Conservation (phyloP, 2,888 invertebrate species). For the Oxyscelio sp. region DNA sequence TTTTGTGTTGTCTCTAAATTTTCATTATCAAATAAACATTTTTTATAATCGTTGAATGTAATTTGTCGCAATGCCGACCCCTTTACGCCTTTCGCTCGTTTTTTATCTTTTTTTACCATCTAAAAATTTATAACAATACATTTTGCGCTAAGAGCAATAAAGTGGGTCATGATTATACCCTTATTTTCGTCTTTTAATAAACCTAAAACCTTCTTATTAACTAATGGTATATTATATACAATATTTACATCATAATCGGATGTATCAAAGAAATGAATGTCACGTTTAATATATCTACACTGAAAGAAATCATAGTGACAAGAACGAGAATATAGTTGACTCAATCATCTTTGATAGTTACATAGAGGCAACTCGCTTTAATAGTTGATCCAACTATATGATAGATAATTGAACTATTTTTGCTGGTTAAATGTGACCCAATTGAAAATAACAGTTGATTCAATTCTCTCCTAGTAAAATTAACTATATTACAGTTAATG, state of each 20-base stretch:
- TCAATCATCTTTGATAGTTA: too few relatives aligned
- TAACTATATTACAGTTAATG: too few relatives aligned
- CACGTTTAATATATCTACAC: slow-evolving; percentile 78
- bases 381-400: too few relatives aligned
- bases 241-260: too few relatives aligned
- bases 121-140: background rate
- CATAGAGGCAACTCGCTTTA: too few relatives aligned
- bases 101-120: background rate
- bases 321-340: too few relatives aligned
- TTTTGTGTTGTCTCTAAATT: background rate
- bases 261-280: slow-evolving; percentile 82
- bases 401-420: too few relatives aligned
- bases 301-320: too few relatives aligned
- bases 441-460: too few relatives aligned
- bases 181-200: slow-evolving; percentile 32
- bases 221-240: too few relatives aligned
- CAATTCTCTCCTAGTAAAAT: too few relatives aligned
- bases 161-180: background rate
- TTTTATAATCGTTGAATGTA: background rate
- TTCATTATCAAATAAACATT: background rate
- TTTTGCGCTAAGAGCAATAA: background rate
- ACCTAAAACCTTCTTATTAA: slow-evolving; percentile 69
- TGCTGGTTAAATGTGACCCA: too few relatives aligned
- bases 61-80: background rate
- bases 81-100: background rate